Percentiles rank a stretch among this genome's conserved stretches.
Evolutionary conservation across 2,888 invertebrate genomes (phyloP).

Genomic region (Tethea ocularis): DNA sequence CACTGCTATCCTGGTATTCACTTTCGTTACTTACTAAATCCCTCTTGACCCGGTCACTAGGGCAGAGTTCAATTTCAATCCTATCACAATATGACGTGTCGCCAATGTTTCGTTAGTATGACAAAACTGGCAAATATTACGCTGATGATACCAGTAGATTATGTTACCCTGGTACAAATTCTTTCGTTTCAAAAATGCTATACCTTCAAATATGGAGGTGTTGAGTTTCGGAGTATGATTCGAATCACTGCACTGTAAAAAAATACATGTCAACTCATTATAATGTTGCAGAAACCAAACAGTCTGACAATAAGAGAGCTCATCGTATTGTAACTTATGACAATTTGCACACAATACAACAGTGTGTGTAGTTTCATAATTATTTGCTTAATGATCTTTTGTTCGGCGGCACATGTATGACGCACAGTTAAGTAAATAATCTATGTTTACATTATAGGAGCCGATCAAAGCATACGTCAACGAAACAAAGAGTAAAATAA

Average conservation of each 20-base stretch:
- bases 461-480: background rate
- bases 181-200: too few species aligned
- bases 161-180: too few species aligned
- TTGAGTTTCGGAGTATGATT: too few species aligned
- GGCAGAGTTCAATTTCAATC: background rate
- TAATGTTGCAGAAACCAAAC: background rate
- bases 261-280: background rate
- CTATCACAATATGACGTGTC: too few species aligned
- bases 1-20: background rate
- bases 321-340: background rate
- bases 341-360: background rate
- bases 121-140: too few species aligned
- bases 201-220: too few species aligned
- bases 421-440: constrained; percentile 8
- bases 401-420: constrained; percentile 8
- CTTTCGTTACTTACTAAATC: background rate
- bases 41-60: background rate
- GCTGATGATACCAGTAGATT: too few species aligned
- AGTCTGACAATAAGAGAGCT: background rate
- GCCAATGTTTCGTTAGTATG: too few species aligned
- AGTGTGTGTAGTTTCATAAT: background rate
- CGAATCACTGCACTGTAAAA: too few species aligned
- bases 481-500: background rate
- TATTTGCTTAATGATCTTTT: constrained; percentile 6
- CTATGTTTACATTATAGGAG: background rate